These are phyloP conservation scores for Sepioteuthis lessoniana DNA, from an alignment of 2,888 invertebrate genomes.

Conservation along the genomic window DNA sequence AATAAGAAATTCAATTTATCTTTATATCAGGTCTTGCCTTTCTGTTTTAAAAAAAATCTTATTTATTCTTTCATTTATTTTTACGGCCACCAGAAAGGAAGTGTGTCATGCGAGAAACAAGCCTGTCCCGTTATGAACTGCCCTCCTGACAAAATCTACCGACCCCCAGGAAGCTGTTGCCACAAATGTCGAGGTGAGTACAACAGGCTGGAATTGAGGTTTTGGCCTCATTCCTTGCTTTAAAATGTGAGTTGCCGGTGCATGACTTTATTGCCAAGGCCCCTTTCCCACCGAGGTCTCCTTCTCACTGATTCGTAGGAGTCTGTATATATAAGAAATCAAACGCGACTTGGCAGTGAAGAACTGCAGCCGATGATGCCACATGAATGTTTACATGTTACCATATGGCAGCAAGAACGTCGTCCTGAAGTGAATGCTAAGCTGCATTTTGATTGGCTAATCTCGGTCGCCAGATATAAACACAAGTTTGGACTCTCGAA, in stretches of 20 bases:
- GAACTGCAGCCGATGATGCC: neutral
- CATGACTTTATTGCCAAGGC: too few species aligned
- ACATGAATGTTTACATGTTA: neutral
- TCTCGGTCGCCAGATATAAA: neutral
- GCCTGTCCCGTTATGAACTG: constrained; percentile 93
- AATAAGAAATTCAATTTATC: neutral
- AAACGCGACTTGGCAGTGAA: neutral
- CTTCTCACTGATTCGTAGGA: neutral
- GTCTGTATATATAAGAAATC: neutral
- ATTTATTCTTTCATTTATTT: neutral
- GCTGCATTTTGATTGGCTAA: neutral
- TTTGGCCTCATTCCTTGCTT: too few species aligned
- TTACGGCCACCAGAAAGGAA: constrained; percentile 77
- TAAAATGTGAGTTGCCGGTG: too few species aligned
- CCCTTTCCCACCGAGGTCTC: too few species aligned
- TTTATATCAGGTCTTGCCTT: neutral
- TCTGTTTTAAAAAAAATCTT: neutral
- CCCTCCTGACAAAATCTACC: constrained; percentile 81
- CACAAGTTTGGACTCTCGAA: neutral
- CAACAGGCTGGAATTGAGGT: neutral
- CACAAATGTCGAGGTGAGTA: constrained; percentile 78
- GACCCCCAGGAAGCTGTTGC: constrained; percentile 88
- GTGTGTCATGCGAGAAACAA: constrained; percentile 86
- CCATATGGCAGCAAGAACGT: neutral
- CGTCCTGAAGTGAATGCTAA: neutral